These are phyloP conservation scores for Alouatta caraya DNA, from an alignment of 2,797 vertebrate genomes.

Conservation along the genomic window DNA sequence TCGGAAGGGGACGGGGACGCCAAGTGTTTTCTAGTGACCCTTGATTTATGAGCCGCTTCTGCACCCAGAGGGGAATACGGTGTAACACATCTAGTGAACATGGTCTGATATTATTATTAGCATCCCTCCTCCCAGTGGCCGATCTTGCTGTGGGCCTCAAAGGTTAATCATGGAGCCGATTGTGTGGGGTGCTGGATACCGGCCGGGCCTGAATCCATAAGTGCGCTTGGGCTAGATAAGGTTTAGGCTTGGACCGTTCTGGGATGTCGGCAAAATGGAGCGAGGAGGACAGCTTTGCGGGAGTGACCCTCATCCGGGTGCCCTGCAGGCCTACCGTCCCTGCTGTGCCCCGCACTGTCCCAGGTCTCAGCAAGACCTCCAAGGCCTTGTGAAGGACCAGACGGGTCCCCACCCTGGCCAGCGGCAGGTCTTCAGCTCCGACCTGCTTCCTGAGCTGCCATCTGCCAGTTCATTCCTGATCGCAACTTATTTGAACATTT, in stretches of 20 bases:
- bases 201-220: background rate
- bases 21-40: background rate
- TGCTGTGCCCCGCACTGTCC: background rate
- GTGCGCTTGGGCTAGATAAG: background rate
- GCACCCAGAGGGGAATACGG: background rate
- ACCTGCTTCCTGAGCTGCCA: background rate
- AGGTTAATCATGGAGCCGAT: background rate
- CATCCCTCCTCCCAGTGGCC: background rate
- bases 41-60: background rate
- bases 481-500: constrained; percentile 65
- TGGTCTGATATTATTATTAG: background rate
- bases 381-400: background rate
- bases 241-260: background rate
- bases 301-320: background rate
- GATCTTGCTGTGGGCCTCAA: background rate
- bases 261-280: background rate
- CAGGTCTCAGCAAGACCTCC: background rate
- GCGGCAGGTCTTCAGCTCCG: background rate
- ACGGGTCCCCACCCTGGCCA: background rate
- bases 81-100: background rate
- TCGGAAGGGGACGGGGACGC: background rate
- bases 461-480: constrained; percentile 47
- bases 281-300: background rate
- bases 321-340: background rate
- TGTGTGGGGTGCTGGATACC: background rate